These are phyloP conservation scores for Pygathrix nemaeus DNA, from an alignment of 2,113 vertebrate genomes.

Conservation along the genomic window DNA sequence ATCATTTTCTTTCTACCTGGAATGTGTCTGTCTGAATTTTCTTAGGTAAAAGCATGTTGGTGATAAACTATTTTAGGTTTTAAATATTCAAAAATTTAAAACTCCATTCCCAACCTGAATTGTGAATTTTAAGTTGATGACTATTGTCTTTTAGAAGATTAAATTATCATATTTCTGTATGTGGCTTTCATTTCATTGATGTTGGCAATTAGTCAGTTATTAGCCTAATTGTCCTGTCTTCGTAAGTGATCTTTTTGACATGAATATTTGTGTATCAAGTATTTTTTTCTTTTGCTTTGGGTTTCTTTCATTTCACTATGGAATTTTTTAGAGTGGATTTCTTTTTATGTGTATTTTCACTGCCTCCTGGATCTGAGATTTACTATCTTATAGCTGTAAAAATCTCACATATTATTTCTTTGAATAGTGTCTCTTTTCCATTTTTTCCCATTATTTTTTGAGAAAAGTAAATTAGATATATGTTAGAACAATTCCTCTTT, in stretches of 20 bases:
- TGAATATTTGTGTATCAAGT: not conserved
- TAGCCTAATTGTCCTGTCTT: not conserved
- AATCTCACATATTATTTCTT: not conserved
- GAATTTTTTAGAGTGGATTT: not conserved
- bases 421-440: not conserved
- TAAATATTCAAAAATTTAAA: not conserved
- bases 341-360: not conserved
- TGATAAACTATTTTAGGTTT: not conserved
- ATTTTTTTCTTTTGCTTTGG: not conserved
- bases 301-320: not conserved
- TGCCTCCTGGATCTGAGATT: not conserved
- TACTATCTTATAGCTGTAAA: not conserved
- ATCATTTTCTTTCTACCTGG: not conserved
- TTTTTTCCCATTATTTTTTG: not conserved
- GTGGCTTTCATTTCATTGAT: not conserved
- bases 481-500: not conserved
- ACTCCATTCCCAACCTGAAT: not conserved
- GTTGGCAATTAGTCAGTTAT: not conserved
- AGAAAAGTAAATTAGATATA: not conserved
- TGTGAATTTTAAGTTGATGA: not conserved
- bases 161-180: not conserved
- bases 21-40: not conserved
- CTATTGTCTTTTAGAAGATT: constrained; percentile 1
- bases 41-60: not conserved
- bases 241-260: not conserved